phyloP scores from a whole-genome alignment of 2,797 vertebrate species.

The Chaetophractus vellerosus region DNA sequence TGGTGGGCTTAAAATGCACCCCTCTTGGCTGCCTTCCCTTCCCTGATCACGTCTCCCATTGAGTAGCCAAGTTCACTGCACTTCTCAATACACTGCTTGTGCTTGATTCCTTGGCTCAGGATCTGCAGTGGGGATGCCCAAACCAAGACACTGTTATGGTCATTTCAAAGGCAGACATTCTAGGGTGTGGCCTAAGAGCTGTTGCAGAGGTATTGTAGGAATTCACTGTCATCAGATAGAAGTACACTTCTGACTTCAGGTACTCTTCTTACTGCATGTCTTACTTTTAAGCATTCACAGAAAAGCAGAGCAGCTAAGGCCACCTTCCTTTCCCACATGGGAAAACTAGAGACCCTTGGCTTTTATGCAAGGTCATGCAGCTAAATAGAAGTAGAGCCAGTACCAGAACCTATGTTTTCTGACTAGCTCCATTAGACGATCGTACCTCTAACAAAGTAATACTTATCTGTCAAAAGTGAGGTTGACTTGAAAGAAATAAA shows the following conservation, averaged over 20 bases:
- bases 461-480: background rate
- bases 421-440: background rate
- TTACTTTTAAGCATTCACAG: background rate
- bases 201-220: background rate
- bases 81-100: background rate
- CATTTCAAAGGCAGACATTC: background rate
- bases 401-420: background rate
- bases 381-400: background rate
- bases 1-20: background rate
- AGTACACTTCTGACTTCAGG: background rate
- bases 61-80: background rate
- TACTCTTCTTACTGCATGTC: background rate
- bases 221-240: background rate
- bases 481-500: background rate
- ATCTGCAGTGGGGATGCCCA: background rate
- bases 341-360: background rate
- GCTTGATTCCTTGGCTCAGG: background rate
- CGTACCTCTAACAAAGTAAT: background rate
- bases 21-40: background rate
- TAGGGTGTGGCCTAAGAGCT: background rate
- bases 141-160: background rate
- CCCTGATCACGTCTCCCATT: background rate
- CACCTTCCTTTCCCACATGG: background rate
- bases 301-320: background rate
- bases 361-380: background rate